Conservation (phyloP, 2,113 vertebrate species). For the Haemorhous mexicanus region DNA sequence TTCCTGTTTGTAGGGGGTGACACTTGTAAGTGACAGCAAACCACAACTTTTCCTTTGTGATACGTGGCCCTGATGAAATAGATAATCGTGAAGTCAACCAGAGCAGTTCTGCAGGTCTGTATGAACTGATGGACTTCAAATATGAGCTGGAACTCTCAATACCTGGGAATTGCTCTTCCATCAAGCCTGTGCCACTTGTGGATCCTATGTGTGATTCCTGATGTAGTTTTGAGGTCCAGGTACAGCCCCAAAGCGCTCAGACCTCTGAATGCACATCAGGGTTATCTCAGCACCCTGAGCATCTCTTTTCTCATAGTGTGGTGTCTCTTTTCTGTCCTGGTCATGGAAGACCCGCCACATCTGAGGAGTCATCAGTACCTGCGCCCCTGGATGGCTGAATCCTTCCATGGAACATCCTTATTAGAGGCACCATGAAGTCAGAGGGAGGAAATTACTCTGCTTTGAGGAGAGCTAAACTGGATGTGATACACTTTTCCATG, state of each 20-base stretch:
- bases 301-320: neutral
- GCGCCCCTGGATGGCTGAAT: neutral
- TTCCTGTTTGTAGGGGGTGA: neutral
- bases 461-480: neutral
- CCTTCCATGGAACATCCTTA: neutral
- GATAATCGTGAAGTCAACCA: neutral
- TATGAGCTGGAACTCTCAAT: neutral
- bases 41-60: neutral
- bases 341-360: neutral
- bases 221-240: neutral
- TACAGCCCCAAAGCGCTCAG: neutral
- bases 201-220: rapidly evolving
- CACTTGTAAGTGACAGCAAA: neutral
- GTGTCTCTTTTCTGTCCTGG: neutral
- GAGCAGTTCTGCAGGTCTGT: neutral
- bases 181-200: neutral
- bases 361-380: neutral
- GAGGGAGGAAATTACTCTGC: neutral
- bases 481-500: neutral
- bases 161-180: rapidly evolving
- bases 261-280: neutral
- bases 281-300: neutral
- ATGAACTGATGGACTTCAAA: neutral
- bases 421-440: neutral
- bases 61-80: neutral